These are phyloP conservation scores for Hucho hucho DNA, from an alignment of 2,113 vertebrate genomes.

Conservation along the genomic window DNA sequence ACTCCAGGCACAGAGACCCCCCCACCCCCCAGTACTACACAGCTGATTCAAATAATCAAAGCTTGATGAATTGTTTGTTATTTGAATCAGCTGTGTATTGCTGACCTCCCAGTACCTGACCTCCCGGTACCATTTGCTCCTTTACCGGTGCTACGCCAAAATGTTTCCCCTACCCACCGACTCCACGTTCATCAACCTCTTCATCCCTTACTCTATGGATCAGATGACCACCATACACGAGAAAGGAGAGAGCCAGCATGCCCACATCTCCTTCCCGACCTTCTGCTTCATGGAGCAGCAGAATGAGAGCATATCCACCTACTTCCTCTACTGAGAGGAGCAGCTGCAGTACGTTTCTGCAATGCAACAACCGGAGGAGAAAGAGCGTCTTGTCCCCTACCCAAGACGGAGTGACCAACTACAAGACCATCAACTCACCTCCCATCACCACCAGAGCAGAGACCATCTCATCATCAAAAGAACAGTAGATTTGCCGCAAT, in stretches of 20 bases:
- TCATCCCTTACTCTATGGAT: slow-evolving; percentile 65
- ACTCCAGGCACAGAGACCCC: slow-evolving; percentile 46
- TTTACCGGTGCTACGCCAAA: slow-evolving; percentile 73
- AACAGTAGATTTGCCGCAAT: slow-evolving; percentile 10
- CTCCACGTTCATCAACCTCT: slow-evolving; percentile 66
- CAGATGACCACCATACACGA: slow-evolving; percentile 46
- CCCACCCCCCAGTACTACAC: slow-evolving; percentile 41
- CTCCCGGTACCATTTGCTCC: slow-evolving; percentile 58
- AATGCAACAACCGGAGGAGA: slow-evolving; percentile 49
- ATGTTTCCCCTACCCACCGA: slow-evolving; percentile 51
- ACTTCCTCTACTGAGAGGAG: slow-evolving; percentile 69
- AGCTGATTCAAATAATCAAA: too few relatives aligned
- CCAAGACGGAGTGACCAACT: too few relatives aligned
- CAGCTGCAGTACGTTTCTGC: slow-evolving; percentile 57
- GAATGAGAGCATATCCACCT: slow-evolving; percentile 63
- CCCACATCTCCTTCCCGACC: slow-evolving; percentile 66
- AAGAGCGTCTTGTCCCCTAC: neutral
- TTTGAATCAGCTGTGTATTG: too few relatives aligned
- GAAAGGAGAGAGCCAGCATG: slow-evolving; percentile 66
- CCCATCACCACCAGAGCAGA: slow-evolving; percentile 27
- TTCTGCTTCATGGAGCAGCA: slow-evolving; percentile 74
- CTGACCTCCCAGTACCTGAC: slow-evolving; percentile 68
- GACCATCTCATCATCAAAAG: slow-evolving; percentile 26
- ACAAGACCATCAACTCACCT: too few relatives aligned
- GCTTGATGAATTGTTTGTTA: too few relatives aligned